Evolutionary conservation across 1,140 invertebrate genomes (phyloP).

Genomic region (Mizuhopecten yessoensis): DNA sequence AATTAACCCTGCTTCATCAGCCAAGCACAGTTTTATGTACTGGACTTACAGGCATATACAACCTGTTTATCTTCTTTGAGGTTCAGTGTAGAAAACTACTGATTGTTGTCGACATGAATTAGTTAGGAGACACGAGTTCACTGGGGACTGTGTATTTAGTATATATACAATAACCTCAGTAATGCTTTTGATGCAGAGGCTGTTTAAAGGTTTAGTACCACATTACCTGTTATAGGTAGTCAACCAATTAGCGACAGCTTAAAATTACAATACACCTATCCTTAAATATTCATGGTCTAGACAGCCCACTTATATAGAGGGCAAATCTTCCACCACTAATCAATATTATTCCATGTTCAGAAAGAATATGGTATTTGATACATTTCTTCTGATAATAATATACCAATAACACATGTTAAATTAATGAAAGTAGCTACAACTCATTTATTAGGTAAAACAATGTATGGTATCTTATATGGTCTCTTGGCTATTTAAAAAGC

Average conservation of each 20-base stretch:
- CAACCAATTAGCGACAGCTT: background rate
- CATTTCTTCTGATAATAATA: background rate
- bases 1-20: background rate
- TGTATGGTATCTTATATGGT: background rate
- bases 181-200: slow-evolving; percentile 1
- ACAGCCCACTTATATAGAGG: background rate
- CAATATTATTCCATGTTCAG: background rate
- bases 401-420: background rate
- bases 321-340: background rate
- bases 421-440: slow-evolving; percentile 7
- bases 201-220: background rate
- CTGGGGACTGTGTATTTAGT: background rate
- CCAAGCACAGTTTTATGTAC: slow-evolving; percentile 24
- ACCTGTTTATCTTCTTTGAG: background rate
- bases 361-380: background rate
- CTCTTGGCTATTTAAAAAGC: background rate
- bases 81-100: background rate
- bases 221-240: background rate
- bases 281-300: background rate
- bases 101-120: background rate
- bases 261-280: slow-evolving; percentile 19
- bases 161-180: background rate
- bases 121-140: background rate
- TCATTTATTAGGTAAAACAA: background rate
- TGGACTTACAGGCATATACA: background rate